phyloP scores from a whole-genome alignment of 2,113 vertebrate species.

The Bujurquina vittata region DNA sequence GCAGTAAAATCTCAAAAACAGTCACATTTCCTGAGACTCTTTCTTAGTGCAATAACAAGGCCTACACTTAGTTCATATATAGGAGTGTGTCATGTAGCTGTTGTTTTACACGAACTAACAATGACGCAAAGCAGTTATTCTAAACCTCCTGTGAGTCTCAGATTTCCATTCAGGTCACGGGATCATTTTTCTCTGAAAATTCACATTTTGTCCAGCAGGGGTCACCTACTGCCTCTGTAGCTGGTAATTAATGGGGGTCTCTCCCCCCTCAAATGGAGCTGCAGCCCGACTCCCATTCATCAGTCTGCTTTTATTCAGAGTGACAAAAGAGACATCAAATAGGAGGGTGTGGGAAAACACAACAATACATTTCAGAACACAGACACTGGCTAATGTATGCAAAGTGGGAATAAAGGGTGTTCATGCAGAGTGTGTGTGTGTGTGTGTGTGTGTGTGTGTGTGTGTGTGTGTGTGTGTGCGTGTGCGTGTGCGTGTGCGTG shows the following conservation, averaged over 20 bases:
- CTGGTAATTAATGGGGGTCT: not conserved
- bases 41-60: no score
- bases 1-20: no score
- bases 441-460: slow-evolving; percentile 37
- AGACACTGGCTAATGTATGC: slow-evolving; percentile 73
- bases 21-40: no score
- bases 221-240: slow-evolving; percentile 35
- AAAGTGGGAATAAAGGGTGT: slow-evolving; percentile 62
- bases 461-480: slow-evolving; percentile 10
- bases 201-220: slow-evolving; percentile 56
- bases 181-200: not conserved
- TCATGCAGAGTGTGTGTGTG: slow-evolving; percentile 18
- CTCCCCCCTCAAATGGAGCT: slow-evolving; percentile 26
- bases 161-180: not conserved
- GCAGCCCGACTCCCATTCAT: slow-evolving; percentile 60
- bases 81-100: not conserved
- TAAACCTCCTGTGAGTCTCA: not conserved
- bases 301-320: slow-evolving; percentile 70
- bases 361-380: slow-evolving; percentile 70
- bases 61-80: not conserved
- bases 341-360: slow-evolving; percentile 75
- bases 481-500: not conserved
- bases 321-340: slow-evolving; percentile 78
- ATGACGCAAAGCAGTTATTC: not conserved
- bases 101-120: not conserved